These are phyloP conservation scores for Sicus ferrugineus DNA, from an alignment of 2,888 invertebrate genomes.

Conservation along the genomic window DNA sequence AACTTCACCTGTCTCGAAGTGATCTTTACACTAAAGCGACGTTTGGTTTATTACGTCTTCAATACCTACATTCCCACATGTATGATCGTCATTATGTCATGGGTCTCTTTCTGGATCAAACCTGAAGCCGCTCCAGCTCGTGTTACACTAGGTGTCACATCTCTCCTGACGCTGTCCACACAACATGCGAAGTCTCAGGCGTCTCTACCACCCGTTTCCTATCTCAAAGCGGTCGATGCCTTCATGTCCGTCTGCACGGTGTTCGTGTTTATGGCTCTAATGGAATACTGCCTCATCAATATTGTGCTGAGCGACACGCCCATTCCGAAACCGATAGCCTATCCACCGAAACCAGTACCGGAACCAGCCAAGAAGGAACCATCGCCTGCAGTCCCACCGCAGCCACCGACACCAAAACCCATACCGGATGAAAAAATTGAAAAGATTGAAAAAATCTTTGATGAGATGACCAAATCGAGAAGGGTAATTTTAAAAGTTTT, in stretches of 20 bases:
- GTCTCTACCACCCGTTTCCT: conserved; percentile 91
- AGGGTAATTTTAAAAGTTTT: too few species aligned
- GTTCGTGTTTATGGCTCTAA: conserved; percentile 91
- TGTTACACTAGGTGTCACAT: conserved; percentile 91
- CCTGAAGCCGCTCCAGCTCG: conserved; percentile 93
- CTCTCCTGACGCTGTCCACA: conserved; percentile 85
- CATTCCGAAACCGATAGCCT: conserved; percentile 62
- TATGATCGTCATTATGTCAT: conserved; percentile 95
- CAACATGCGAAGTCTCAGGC: conserved; percentile 94
- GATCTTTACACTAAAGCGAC: conserved; percentile 85
- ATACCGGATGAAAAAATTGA: conserved; percentile 59
- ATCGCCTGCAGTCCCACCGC: conserved; percentile 47
- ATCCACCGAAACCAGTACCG: conserved; percentile 61
- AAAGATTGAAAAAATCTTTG: conserved; percentile 63
- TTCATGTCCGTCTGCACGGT: conserved; percentile 93
- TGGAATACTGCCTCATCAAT: conserved; percentile 92
- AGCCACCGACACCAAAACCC: conserved; percentile 42
- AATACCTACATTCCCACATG: conserved; percentile 95
- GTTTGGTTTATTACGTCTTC: conserved; percentile 90
- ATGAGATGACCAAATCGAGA: conserved; percentile 63
- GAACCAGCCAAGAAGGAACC: conserved; percentile 57
- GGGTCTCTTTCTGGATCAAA: conserved; percentile 96
- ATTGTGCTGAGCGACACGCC: conserved; percentile 66
- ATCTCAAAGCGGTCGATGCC: conserved; percentile 90
- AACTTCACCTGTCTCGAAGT: conserved; percentile 93